Conservation (phyloP, 2,797 vertebrate species). For the Carcharodon carcharias region DNA sequence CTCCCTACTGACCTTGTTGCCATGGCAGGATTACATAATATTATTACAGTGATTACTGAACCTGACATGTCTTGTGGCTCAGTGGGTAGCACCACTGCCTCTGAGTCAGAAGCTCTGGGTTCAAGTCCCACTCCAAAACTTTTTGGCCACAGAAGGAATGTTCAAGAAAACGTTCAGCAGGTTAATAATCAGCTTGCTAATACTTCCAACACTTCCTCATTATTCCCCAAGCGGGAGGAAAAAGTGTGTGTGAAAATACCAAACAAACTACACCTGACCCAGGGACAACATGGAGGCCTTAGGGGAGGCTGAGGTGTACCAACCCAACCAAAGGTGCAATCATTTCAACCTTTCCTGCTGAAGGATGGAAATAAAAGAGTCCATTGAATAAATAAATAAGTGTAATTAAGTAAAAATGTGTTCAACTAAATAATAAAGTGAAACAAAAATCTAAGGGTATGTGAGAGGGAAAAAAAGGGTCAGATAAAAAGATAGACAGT, state of each 20-base stretch:
- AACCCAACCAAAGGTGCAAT: not conserved
- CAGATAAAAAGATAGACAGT: not conserved
- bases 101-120: not conserved
- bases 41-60: not conserved
- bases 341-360: not conserved
- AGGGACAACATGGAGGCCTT: not conserved
- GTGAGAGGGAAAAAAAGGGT: not conserved
- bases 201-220: not conserved
- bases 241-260: not conserved
- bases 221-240: not conserved
- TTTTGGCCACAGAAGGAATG: not conserved
- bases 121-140: not conserved
- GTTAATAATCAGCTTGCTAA: not conserved
- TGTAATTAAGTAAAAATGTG: not conserved
- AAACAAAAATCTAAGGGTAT: not conserved
- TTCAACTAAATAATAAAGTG: not conserved
- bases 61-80: not conserved
- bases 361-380: not conserved
- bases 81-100: not conserved
- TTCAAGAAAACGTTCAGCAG: not conserved
- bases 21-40: not conserved
- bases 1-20: not conserved
- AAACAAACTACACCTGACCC: not conserved
- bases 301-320: not conserved
- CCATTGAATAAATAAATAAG: not conserved